These are phyloP conservation scores for Plodia interpunctella DNA, from an alignment of 1,140 invertebrate genomes.

Conservation along the genomic window DNA sequence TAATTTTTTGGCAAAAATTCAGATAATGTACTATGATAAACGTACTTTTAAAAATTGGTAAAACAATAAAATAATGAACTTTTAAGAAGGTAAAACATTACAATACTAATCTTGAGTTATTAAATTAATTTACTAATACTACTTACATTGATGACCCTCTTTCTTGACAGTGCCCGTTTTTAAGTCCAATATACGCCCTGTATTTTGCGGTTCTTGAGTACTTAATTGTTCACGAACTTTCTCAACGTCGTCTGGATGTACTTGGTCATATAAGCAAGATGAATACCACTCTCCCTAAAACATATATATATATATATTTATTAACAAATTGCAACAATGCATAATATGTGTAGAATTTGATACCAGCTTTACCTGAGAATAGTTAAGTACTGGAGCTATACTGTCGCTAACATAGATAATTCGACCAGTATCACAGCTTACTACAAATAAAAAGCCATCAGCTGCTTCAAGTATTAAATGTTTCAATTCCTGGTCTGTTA, in stretches of 20 bases:
- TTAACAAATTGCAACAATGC: slow-evolving; percentile 8
- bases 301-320: slow-evolving; percentile 12
- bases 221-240: slow-evolving; percentile 99
- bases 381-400: slow-evolving; percentile 97
- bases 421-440: slow-evolving; percentile 97
- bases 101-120: no score
- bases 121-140: no score
- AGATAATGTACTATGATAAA: no score
- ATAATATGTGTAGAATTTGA: not conserved
- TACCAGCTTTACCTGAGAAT: slow-evolving; percentile 83
- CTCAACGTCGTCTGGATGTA: slow-evolving; percentile 98
- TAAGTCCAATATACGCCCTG: slow-evolving; percentile 96
- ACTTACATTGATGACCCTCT: slow-evolving; percentile 96
- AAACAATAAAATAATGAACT: no score
- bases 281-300: slow-evolving; percentile 97
- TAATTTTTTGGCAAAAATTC: no score
- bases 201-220: slow-evolving; percentile 97
- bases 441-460: slow-evolving; percentile 99
- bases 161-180: slow-evolving; percentile 99
- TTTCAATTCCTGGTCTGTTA: slow-evolving; percentile 99
- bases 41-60: no score
- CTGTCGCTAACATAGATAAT: slow-evolving; percentile 99
- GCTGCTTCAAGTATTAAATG: slow-evolving; percentile 99
- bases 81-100: no score
- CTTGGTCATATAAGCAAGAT: slow-evolving; percentile 94